Conservation (phyloP, 23 tunicate species). For the Oikopleura dioica region DNA sequence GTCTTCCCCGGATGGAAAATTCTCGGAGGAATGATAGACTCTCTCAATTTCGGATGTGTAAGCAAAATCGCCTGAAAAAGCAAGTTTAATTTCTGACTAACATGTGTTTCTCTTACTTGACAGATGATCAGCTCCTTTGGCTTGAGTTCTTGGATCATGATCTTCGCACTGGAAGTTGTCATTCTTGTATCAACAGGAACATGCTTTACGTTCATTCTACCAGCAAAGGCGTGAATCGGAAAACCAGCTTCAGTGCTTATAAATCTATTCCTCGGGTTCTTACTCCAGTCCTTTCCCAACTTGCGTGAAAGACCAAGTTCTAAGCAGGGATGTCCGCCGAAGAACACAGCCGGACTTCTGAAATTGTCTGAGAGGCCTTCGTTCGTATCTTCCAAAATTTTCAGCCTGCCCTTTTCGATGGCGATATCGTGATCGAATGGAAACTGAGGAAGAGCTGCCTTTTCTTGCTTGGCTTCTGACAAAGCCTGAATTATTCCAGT, state of each 20-base stretch:
- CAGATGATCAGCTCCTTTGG: background rate
- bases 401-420: background rate
- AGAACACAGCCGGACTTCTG: background rate
- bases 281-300: background rate
- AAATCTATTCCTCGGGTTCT: background rate
- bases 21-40: background rate
- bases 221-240: background rate
- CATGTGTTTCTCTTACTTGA: no score
- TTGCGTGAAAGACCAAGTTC: background rate
- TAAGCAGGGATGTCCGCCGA: background rate
- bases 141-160: background rate
- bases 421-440: background rate
- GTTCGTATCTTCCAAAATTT: background rate
- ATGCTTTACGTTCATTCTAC: background rate
- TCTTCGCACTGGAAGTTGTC: background rate
- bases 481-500: no score
- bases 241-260: background rate
- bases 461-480: background rate
- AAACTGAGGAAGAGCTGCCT: background rate
- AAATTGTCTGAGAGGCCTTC: background rate
- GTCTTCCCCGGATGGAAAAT: background rate
- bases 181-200: background rate
- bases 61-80: no score
- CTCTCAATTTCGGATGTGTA: background rate
- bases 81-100: no score